Evolutionary conservation across 2,797 vertebrate species (phyloP), one percentile per base, ranked within the genome.

Genomic region (Hoplostethus atlanticus): DNA sequence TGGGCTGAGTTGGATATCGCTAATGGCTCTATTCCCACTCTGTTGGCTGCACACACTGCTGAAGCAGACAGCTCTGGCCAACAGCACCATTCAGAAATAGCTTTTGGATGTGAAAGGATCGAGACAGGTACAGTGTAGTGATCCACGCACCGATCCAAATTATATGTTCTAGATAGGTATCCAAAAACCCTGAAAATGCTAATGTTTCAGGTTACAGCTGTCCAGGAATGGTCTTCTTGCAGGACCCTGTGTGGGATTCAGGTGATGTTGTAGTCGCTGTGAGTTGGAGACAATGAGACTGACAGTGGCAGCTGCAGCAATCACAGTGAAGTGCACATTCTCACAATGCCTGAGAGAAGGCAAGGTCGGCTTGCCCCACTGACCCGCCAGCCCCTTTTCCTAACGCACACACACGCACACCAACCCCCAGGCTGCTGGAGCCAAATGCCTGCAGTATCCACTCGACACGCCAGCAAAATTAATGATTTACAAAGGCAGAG

Each of bases 301-400:
- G 87, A 86, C 81, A 28, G 87, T 17, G 67, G 77, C 92, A 93
- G 92, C 89, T 91, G 92, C 77, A 76, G 74, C 77, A 68, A 30
- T 73, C 84, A 74, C 6, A 61, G 63, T 64, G 57, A 79, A 82
- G 67, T 71, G 60, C 56, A 76, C 84, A 87, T 91, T 92, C 90
- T 80, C 87, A 87, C 69, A 61, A 84, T 85, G 82, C 77, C 85
- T 53, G 61, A 64, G 80, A 77, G 78, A 80, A 88, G 89, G 84
- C 61, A 77, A 78, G 85, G 87, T 91, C 84, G 80, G 69, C 76
- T 66, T 82, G 77, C 82, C 80, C 57, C 73, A 59, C 68, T 65
- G 77, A 84, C 64, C 70, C 51, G 68, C 59, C 76, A 72, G 79
- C 84, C 78, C 85, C 82, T 86, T 90, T 89, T 62, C 50, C 70